Base-by-base conservation (phyloP, 2,888 invertebrate genomes). In the Hydropsyche betteni region DNA sequence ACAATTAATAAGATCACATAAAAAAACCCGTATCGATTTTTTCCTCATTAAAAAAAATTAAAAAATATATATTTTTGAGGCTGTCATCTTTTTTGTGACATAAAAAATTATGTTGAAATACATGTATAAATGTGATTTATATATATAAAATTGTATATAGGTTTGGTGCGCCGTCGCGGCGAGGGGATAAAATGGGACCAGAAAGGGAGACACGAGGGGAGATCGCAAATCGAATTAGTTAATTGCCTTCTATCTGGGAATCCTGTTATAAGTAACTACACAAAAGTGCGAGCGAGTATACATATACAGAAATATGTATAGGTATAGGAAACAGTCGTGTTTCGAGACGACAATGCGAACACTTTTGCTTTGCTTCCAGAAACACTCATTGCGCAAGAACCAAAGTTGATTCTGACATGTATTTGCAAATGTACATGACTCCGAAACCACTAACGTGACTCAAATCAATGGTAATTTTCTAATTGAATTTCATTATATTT, bases 141-240 rank as follows among this genome's bases (percentile, higher is more conserved):
- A 64, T 64, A 64, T 64, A 64, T 64, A 24, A 14, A 64, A 14
- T 14, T 64, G 16, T 64, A 64, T 64, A 64, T 64, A 64, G n/a
- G 6, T 4, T 12, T 50, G 69, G 36, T 24, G 69, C 72, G 72
- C 14, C 58, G 61, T 61, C 58, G 52, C 58, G 34, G 61, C 34
- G 38, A 72, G 72, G 72, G 72, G 64, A 64, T 64, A 72, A 55
- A 38, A 55, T 50, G 36, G 72, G 72, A 55, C 72, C 72, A 61
- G 79, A 78, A 75, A 80, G 80, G 80, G 80, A 79, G 80, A 78
- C 75, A 78, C 80, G 68, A 69, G 73, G 78, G 79, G 71, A 72
- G 80, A 77, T 75, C 74, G 71, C 76, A 80, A 80, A 80, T 80
- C 79, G 75, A 79, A 80, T 80, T 80, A 80, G 79, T 74, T 80